phyloP scores from a whole-genome alignment of 64 coral and sea anemone species.

The Dendrophyllia cribrosa region DNA sequence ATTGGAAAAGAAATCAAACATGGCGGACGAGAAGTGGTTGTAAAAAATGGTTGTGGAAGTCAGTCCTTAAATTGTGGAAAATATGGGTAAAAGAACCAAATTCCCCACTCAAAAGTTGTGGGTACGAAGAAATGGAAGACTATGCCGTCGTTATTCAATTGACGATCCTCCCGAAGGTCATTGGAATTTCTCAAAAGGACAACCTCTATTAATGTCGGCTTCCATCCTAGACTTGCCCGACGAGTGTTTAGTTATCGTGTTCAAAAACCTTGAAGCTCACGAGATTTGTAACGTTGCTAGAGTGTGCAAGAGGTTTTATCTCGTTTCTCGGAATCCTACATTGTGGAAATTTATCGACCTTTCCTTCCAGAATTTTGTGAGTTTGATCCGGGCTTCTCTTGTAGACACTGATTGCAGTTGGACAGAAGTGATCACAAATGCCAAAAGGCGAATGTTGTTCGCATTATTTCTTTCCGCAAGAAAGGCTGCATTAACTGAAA shows the following conservation, averaged over 20 bases:
- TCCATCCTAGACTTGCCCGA: conserved; percentile 52
- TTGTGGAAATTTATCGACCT: conserved; percentile 68
- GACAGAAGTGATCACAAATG: conserved; percentile 16
- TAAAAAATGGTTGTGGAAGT: no score
- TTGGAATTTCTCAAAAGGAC: background rate
- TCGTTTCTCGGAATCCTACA: conserved; percentile 42
- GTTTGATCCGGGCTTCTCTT: background rate
- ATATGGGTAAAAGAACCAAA: background rate
- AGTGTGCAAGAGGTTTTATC: conserved; percentile 52
- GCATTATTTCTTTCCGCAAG: conserved; percentile 70
- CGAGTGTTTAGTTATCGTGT: conserved; percentile 62
- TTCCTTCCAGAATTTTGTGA: conserved; percentile 19
- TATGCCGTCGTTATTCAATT: conserved; percentile 8
- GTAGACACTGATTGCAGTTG: conserved; percentile 15
- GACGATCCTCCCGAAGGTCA: background rate
- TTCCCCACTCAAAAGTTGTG: background rate
- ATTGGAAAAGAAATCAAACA: background rate
- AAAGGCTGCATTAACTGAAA: conserved; percentile 43
- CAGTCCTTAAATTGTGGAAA: background rate
- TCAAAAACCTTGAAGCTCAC: conserved; percentile 1
- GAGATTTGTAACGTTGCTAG: conserved; percentile 53
- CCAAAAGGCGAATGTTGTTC: conserved; percentile 61
- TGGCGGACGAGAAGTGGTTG: conserved; percentile 14
- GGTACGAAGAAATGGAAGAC: conserved; percentile 70
- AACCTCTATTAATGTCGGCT: no score